Evolutionary conservation across 2,113 vertebrate genomes (phyloP).

Genomic region (Anguilla japonica): DNA sequence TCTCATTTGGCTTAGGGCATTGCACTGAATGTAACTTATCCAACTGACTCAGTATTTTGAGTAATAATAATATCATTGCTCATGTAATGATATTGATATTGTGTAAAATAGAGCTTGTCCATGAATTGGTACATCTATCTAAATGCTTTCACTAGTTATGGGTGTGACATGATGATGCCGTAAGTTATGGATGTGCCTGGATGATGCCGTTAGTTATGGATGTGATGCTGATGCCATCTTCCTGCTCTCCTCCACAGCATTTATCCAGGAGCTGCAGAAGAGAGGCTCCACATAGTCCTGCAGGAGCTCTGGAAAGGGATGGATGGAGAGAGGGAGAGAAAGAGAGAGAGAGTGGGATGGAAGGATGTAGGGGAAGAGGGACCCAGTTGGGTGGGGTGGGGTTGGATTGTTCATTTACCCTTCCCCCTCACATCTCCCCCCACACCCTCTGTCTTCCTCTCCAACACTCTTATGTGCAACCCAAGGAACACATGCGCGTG

Average conservation of each 20-base stretch:
- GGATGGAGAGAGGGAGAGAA: constrained; percentile 37
- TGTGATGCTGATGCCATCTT: background rate
- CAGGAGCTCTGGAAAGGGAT: constrained; percentile 36
- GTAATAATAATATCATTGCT: no score
- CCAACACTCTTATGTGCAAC: background rate
- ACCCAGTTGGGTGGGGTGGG: background rate
- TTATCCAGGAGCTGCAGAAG: constrained; percentile 71
- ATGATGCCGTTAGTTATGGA: no score
- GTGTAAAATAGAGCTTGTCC: no score
- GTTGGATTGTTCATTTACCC: background rate
- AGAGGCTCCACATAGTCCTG: no score
- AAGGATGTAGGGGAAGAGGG: background rate
- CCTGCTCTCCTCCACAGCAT: constrained; percentile 65
- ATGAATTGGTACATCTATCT: no score
- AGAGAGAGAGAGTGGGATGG: background rate
- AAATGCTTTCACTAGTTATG: no score
- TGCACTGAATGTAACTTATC: no score
- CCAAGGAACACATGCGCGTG: constrained; percentile 32
- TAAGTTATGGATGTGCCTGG: no score
- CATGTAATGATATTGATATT: no score
- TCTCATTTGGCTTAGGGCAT: no score
- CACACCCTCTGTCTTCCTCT: background rate
- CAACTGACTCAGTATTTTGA: no score
- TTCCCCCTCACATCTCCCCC: background rate
- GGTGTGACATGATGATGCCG: no score